Percentiles rank a stretch among this genome's conserved stretches.
Conservation (phyloP, 2,888 invertebrate genomes). For the Oligia fasciuncula region DNA sequence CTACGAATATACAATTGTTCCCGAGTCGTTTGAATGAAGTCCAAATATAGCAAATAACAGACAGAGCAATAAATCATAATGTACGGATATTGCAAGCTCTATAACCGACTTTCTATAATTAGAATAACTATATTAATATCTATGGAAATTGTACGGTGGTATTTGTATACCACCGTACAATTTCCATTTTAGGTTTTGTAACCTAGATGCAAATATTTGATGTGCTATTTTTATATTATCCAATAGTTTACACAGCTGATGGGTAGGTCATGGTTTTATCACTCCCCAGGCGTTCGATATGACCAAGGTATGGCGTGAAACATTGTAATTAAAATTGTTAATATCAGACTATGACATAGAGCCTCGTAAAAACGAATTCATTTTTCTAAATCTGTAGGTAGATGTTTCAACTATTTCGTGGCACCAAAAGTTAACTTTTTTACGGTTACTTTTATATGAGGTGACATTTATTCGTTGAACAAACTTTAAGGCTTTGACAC, state of each 20-base stretch:
- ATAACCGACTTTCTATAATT: conserved; percentile 22
- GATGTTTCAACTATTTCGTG: conserved; percentile 10
- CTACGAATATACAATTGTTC: not conserved
- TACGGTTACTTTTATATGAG: conserved; percentile 15
- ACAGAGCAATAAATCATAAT: conserved; percentile 21
- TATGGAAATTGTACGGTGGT: conserved; percentile 13
- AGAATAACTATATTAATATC: conserved; percentile 13
- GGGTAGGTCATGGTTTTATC: conserved; percentile 59
- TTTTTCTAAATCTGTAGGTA: conserved; percentile 18
- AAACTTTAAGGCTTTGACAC: conserved; percentile 44
- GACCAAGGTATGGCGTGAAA: conserved; percentile 49
- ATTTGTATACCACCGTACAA: too few species aligned
- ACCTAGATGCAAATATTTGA: conserved; percentile 10
- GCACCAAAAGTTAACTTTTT: conserved; percentile 20
- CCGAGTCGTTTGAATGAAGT: conserved; percentile 41
- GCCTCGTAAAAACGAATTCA: conserved; percentile 15
- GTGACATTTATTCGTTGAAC: conserved; percentile 30
- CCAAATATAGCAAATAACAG: conserved; percentile 36
- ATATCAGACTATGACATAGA: conserved; percentile 23
- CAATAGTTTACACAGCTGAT: conserved; percentile 40
- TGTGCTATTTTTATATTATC: conserved; percentile 35
- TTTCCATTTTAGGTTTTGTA: too few species aligned
- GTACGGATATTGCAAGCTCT: conserved; percentile 25
- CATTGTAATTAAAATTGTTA: conserved; percentile 22
- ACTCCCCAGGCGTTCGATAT: conserved; percentile 46